Evolutionary conservation across 1,140 invertebrate genomes (phyloP).

Genomic region (Euwallacea similis): DNA sequence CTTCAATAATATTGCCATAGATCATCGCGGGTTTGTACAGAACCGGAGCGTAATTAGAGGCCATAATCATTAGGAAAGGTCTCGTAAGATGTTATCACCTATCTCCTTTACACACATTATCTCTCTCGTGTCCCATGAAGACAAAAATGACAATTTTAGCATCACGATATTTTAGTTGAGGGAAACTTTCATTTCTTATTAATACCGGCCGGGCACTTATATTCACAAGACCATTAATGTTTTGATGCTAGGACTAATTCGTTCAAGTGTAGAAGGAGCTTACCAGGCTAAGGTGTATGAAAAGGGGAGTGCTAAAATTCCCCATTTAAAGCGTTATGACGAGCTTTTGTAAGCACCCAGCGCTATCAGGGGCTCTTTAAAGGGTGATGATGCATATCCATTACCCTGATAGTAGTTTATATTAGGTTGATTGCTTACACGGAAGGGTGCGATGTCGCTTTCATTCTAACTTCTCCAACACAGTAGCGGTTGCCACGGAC

Average conservation of each 20-base stretch:
- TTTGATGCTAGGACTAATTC: too few species aligned
- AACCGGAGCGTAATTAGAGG: constrained; percentile 20
- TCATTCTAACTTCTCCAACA: not conserved
- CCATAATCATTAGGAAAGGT: constrained; percentile 26
- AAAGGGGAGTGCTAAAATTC: too few species aligned
- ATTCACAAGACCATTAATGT: too few species aligned
- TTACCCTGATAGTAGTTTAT: constrained; percentile 6
- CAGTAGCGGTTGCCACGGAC: not conserved
- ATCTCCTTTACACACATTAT: constrained; percentile 20
- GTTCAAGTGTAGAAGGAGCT: too few species aligned
- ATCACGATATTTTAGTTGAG: too few species aligned
- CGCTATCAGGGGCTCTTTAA: not conserved
- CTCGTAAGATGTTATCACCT: constrained; percentile 26
- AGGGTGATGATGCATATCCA: not conserved
- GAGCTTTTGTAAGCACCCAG: not conserved
- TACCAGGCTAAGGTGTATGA: too few species aligned
- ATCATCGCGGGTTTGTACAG: constrained; percentile 8
- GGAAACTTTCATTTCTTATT: too few species aligned
- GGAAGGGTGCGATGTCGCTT: not conserved
- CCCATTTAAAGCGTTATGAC: too few species aligned
- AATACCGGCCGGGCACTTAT: too few species aligned
- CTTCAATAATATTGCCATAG: constrained; percentile 33
- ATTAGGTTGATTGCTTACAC: constrained; percentile 9
- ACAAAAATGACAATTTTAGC: too few species aligned
- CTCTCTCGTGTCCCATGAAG: too few species aligned